phyloP scores from a whole-genome alignment of 1,140 invertebrate species.

The Drosophila saltans region DNA sequence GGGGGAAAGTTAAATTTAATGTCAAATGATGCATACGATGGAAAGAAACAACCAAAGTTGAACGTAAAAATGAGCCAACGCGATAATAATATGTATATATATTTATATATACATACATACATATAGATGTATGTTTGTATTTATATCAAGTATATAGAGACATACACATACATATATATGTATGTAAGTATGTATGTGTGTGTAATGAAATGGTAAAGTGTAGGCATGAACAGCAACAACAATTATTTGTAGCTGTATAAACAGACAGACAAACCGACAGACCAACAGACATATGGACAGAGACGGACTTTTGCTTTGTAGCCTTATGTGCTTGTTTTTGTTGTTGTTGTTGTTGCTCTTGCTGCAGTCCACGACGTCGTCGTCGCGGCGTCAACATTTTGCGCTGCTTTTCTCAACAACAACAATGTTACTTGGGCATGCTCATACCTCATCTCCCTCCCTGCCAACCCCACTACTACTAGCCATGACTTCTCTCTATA shows the following conservation, averaged over 20 bases:
- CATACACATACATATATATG: not conserved
- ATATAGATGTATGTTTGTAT: not conserved
- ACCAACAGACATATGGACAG: constrained; percentile 1
- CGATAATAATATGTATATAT: constrained; percentile 20
- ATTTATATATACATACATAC: not conserved
- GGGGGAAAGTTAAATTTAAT: constrained; percentile 18
- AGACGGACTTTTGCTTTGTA: constrained; percentile 33
- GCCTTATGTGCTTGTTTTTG: constrained; percentile 4
- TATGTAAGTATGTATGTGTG: constrained; percentile 4
- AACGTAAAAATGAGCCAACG: constrained; percentile 19
- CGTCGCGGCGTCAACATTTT: constrained; percentile 21
- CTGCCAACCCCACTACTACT: not conserved
- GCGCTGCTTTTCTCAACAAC: constrained; percentile 48
- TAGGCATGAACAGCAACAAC: constrained; percentile 42
- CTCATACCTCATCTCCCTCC: constrained; percentile 21
- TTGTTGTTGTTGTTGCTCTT: not conserved
- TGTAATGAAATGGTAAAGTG: constrained; percentile 52
- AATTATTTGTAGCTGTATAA: constrained; percentile 31
- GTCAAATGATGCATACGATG: constrained; percentile 17
- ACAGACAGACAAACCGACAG: constrained; percentile 12
- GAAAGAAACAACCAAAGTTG: constrained; percentile 12
- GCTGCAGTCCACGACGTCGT: constrained; percentile 1
- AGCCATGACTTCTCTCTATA: constrained; percentile 29
- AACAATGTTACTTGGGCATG: constrained; percentile 32
- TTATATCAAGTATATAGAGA: constrained; percentile 2